A percentile compares a stretch with the other conserved stretches of the same genome.
These are phyloP conservation scores for Lanius collurio DNA, from an alignment of 2,113 vertebrate species.

Conservation along the genomic window DNA sequence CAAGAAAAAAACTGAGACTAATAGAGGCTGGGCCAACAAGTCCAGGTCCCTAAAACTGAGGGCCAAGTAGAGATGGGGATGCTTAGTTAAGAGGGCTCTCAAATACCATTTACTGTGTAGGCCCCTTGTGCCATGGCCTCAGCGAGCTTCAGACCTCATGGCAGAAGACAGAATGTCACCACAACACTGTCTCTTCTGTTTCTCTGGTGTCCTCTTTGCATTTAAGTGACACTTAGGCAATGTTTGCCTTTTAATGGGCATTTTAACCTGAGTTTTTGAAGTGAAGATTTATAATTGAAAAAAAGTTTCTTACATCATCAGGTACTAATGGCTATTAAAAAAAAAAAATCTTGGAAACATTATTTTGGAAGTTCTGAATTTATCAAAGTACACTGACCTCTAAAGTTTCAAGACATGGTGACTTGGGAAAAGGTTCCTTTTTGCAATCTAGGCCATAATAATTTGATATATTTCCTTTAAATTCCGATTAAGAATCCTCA, in stretches of 20 bases:
- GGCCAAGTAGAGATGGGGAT: no score
- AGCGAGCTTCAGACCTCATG: rapidly evolving
- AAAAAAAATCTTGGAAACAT: background rate
- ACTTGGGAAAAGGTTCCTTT: background rate
- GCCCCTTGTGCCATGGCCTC: background rate
- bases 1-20: background rate
- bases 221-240: background rate
- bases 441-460: background rate
- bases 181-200: background rate
- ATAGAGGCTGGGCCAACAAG: background rate
- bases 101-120: background rate
- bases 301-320: background rate
- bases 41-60: background rate
- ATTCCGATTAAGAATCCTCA: background rate
- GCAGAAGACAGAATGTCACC: background rate
- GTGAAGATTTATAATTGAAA: background rate
- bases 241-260: background rate
- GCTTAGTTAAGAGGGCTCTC: background rate
- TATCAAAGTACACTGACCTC: background rate
- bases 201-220: background rate
- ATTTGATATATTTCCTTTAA: background rate
- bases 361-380: background rate
- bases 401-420: background rate
- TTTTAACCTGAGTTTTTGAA: background rate
- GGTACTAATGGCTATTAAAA: background rate